Conservation (phyloP, 2,113 vertebrate species). For the Carassius auratus region DNA sequence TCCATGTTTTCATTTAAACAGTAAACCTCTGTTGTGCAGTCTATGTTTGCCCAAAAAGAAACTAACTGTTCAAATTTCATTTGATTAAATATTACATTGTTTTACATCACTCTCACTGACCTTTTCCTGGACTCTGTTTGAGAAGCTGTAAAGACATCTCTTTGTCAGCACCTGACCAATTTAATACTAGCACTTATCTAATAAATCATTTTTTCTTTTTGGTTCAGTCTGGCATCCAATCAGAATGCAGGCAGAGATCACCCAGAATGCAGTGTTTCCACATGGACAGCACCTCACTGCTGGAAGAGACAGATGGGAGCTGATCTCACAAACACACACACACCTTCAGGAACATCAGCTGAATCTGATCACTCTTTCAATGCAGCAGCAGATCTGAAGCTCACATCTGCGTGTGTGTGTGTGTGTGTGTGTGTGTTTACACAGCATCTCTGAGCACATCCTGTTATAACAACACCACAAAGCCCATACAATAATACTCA, state of each 20-base stretch:
- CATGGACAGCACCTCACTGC: not conserved
- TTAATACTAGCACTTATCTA: too few species aligned
- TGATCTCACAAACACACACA: slow-evolving; percentile 14
- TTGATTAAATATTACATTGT: too few species aligned
- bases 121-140: too few species aligned
- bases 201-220: too few species aligned
- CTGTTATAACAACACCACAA: not conserved
- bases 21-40: too few species aligned
- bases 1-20: too few species aligned
- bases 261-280: slow-evolving; percentile 16
- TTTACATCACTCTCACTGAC: too few species aligned
- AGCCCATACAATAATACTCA: not conserved
- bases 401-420: not conserved
- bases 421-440: not conserved
- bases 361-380: not conserved
- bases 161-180: too few species aligned
- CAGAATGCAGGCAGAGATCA: not conserved
- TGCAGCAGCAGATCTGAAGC: not conserved
- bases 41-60: too few species aligned
- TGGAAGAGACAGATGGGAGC: slow-evolving; percentile 38
- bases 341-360: not conserved
- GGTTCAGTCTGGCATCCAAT: too few species aligned
- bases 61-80: too few species aligned
- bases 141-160: too few species aligned
- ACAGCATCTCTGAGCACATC: not conserved